Base-by-base conservation (phyloP, 2,797 vertebrate species). In the Psittacula echo region DNA sequence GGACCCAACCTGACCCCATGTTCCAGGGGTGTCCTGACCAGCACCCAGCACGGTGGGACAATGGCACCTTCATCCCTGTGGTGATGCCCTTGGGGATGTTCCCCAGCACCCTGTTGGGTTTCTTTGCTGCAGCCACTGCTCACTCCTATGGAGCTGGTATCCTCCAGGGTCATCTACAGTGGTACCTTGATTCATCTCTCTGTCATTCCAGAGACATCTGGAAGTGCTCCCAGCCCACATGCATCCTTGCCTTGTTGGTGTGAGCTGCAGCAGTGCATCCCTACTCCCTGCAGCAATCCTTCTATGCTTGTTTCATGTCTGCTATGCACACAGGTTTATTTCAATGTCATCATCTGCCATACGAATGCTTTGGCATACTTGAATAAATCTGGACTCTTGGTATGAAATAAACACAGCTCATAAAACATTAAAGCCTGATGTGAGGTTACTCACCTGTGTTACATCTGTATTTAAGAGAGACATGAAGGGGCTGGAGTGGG, bases 251-350 rank as follows among this genome's bases (percentile, higher is more conserved):
- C 44, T 47, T 24, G 7, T 11, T 47, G 27, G 8, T 13, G 4
- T 5, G 27, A 73, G 19, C 9, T 7, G 48, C 71, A 34, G 48
- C 13, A 20, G 30, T 6, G 17, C 27, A 24, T 32, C 13, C 21
- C 32, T 13, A 22, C 13, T 7, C 27, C 11, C n/a, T 10, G 26
- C 29, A 78, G 21, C 23, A 12, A 64, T 5, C 48, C 53, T 54
- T 29, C 39, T 13, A 3, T 3, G 7, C 26, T 48, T 5, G 14
- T 56, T 80, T 51, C 65, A 18, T 0, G 1, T 22, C 22, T 32
- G 13, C 44, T 80, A 30, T 26, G 34, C 24, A 7, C 56, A 13
- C 4, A 4, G 41, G 26, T 54, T 70, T 45, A 50, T 54, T 34
- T n/a, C 17, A 42, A 19, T 20, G 32, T 22, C 56, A 22, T 29